Conservation (phyloP, 35 echinoderm and acorn worm species). For the Anneissia japonica region DNA sequence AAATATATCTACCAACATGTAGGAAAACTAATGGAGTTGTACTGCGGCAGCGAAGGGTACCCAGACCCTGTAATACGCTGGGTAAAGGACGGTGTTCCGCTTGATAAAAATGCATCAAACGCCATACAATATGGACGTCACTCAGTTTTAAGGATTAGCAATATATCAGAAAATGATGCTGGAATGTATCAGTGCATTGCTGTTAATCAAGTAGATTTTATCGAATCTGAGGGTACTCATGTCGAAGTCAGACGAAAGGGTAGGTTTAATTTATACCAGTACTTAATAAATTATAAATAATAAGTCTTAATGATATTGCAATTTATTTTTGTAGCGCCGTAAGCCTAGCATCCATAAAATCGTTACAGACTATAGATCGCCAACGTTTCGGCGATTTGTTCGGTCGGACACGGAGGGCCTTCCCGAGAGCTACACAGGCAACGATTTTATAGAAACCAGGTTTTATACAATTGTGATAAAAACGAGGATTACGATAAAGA, state of each 20-base stretch:
- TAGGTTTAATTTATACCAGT: too few relatives aligned
- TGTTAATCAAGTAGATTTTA: not conserved
- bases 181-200: not conserved
- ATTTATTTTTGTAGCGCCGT: too few relatives aligned
- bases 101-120: not conserved
- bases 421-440: too few relatives aligned
- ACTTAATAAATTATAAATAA: too few relatives aligned
- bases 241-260: not conserved
- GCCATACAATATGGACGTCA: not conserved
- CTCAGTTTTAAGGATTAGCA: not conserved
- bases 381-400: too few relatives aligned
- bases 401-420: too few relatives aligned
- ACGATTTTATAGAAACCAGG: too few relatives aligned
- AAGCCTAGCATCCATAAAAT: too few relatives aligned
- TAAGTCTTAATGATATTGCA: too few relatives aligned
- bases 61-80: not conserved
- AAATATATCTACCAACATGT: not conserved
- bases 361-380: too few relatives aligned
- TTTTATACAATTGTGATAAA: too few relatives aligned
- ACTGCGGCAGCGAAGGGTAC: not conserved
- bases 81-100: not conserved
- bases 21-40: not conserved
- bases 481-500: too few relatives aligned
- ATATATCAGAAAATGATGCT: not conserved
- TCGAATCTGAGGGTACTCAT: not conserved